Evolutionary conservation across 2,113 vertebrate genomes (phyloP), one percentile per base, ranked within the genome.

Genomic region (Hippocampus mohnikei): DNA sequence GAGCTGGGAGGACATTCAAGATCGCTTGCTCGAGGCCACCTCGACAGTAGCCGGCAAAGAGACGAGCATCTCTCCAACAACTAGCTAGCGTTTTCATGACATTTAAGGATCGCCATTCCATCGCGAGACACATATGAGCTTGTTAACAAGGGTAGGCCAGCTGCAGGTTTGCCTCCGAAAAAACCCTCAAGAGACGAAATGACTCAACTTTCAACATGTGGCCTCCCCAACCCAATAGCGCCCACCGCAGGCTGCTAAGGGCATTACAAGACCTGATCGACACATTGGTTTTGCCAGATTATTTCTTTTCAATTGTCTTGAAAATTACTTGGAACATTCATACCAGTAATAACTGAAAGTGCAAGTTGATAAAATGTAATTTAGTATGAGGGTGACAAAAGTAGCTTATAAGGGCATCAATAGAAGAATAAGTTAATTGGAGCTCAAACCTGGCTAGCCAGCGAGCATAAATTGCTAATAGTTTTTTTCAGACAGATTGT

Each of bases 221-320:
- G 15, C 46, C 46, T 11, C 16, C 21, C 18, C 40, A 6, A 44
- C 70, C 79, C 78, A 73, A 82, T 77, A 81, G 79, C 21, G 62
- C 82, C 81, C 69, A 68, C 87, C 61, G 53, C 75, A 83, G 87
- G 72, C 61, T 16, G 27, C n/a, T 68, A 46, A 15, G 67, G 69
- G 69, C 3, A 70, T 23, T 61, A 66, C 81, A 81, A 21, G 18
- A 23, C 23, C 2, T 50, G n/a, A 41, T 44, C 44, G n/a, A 59
- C 8, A 9, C 62, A 25, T 60, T 41, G 27, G 27, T 1, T 13
- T 42, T 48, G 65, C 29, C 7, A 6, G 6, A 27, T 60, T 18
- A 37, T 37, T 64, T 67, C 0, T 40, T 63, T 72, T 23, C 1
- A 52, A 50, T 53, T n/a, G 16, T 69, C 8, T 58, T 41, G 55